Conservation (phyloP, 2,797 vertebrate genomes). For the Podarcis siculus region DNA sequence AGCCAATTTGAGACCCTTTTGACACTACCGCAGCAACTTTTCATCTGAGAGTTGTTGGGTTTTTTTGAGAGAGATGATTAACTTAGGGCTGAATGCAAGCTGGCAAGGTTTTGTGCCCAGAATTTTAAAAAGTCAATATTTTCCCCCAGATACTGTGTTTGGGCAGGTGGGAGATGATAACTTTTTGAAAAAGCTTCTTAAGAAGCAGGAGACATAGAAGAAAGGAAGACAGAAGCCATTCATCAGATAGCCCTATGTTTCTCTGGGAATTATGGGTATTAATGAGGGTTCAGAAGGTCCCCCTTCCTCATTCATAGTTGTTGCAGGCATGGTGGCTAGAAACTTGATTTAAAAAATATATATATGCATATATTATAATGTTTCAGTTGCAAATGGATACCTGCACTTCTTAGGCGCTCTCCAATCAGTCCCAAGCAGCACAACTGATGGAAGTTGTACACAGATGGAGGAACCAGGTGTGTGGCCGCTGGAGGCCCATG, state of each 20-base stretch:
- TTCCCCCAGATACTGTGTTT: background rate
- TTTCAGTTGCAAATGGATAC: background rate
- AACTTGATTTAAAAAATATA: background rate
- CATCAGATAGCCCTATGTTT: background rate
- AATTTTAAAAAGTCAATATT: background rate
- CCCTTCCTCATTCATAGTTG: background rate
- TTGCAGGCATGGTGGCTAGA: background rate
- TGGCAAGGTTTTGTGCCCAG: background rate
- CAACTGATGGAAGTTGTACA: no score
- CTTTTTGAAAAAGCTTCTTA: background rate
- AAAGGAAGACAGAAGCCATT: background rate
- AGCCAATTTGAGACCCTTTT: background rate
- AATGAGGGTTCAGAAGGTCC: background rate
- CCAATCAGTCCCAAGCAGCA: no score
- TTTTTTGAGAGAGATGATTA: background rate
- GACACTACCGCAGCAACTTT: background rate
- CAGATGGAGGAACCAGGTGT: background rate
- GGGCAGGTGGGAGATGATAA: background rate
- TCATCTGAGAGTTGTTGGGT: background rate
- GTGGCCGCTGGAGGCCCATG: background rate
- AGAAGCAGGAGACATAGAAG: background rate
- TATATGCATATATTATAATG: no score
- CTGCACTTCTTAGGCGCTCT: background rate
- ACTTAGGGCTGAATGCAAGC: background rate
- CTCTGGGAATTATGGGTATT: background rate